Evolutionary conservation across 2,888 invertebrate genomes (phyloP).

Genomic region (Pseudanteris insignis): DNA sequence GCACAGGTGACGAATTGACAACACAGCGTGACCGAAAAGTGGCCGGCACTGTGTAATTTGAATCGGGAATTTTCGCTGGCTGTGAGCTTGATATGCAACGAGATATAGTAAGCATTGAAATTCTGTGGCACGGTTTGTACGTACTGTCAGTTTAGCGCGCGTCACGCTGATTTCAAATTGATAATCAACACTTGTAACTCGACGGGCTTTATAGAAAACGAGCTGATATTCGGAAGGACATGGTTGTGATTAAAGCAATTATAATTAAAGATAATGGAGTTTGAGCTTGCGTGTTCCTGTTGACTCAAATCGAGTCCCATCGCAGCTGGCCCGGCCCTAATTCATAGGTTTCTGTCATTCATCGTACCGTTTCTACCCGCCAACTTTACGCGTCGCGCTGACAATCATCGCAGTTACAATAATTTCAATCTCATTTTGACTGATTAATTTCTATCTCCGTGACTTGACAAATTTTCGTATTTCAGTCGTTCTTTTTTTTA

Average conservation of each 20-base stretch:
- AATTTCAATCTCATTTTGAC: slow-evolving; percentile 12
- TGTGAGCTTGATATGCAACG: slow-evolving; percentile 15
- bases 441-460: no score
- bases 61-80: no score
- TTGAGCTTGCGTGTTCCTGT: slow-evolving; percentile 56
- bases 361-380: slow-evolving; percentile 10
- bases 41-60: no score
- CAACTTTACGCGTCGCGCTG: slow-evolving; percentile 21
- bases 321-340: slow-evolving; percentile 52
- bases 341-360: slow-evolving; percentile 45
- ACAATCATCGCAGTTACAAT: slow-evolving; percentile 23
- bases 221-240: slow-evolving; percentile 48
- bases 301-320: slow-evolving; percentile 49
- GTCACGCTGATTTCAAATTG: slow-evolving; percentile 54
- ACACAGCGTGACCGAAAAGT: no score
- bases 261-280: slow-evolving; percentile 65
- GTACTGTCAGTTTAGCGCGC: no score
- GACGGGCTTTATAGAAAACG: slow-evolving; percentile 33
- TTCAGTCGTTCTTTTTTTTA: not conserved
- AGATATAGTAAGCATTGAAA: slow-evolving; percentile 33
- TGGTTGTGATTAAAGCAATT: slow-evolving; percentile 64
- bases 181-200: slow-evolving; percentile 51
- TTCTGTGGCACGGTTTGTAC: slow-evolving; percentile 18
- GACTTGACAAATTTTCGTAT: no score
- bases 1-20: no score